Evolutionary conservation across 2,797 vertebrate species (phyloP).

Genomic region (Chaenodraco wilsoni): DNA sequence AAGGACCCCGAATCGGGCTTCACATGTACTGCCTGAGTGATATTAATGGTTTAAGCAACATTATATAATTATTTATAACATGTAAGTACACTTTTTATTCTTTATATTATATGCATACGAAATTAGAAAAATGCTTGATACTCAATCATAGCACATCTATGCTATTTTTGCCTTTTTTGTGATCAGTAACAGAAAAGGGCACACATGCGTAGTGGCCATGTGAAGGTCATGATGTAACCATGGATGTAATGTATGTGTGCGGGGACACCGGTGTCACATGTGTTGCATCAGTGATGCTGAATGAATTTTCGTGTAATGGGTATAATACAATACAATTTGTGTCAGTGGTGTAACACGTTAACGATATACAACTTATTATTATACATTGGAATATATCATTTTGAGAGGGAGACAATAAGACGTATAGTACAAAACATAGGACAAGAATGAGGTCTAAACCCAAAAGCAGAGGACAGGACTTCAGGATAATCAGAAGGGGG

Average conservation of each 20-base stretch:
- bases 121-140: accelerated
- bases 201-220: constrained; percentile 44
- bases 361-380: no score
- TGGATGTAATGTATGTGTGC: background rate
- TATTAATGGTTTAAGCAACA: background rate
- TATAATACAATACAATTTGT: no score
- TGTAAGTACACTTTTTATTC: accelerated
- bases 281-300: constrained; percentile 66
- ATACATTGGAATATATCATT: no score
- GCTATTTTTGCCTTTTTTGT: background rate
- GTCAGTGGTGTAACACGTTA: no score
- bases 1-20: constrained; percentile 54
- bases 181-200: constrained; percentile 26
- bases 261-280: constrained; percentile 44
- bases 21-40: constrained; percentile 40
- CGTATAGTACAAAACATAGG: no score
- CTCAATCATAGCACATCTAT: accelerated
- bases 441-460: no score
- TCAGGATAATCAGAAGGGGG: no score
- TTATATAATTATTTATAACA: background rate
- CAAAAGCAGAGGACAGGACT: no score
- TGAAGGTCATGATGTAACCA: constrained; percentile 82
- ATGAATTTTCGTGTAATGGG: background rate
- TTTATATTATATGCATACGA: accelerated
- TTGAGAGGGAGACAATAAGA: no score